These are phyloP conservation scores for Magallana gigas DNA, from an alignment of 1,140 invertebrate species.

Conservation along the genomic window DNA sequence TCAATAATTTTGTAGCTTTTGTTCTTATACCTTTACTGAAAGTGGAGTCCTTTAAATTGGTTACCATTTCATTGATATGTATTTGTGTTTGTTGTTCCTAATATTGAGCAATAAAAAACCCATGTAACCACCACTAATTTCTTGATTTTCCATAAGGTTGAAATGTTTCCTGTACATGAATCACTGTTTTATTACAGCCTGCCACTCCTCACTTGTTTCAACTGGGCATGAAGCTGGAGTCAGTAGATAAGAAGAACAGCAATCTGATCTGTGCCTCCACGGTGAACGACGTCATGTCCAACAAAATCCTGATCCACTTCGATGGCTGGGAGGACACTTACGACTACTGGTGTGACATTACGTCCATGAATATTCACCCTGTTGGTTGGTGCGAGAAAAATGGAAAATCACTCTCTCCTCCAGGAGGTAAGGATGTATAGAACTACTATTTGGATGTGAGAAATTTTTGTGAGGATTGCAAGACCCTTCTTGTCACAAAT, in stretches of 20 bases:
- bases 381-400: conserved; percentile 94
- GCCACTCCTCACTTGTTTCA: conserved; percentile 88
- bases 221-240: conserved; percentile 96
- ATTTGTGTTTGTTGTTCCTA: too few relatives aligned
- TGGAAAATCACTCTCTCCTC: conserved; percentile 89
- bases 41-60: too few relatives aligned
- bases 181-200: conserved; percentile 75
- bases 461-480: neutral
- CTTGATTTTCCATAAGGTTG: too few relatives aligned
- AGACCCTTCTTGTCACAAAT: neutral
- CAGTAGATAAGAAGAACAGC: conserved; percentile 94
- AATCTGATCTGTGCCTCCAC: conserved; percentile 83
- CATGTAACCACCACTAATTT: too few relatives aligned
- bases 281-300: conserved; percentile 76
- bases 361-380: conserved; percentile 95
- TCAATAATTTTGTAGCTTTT: neutral
- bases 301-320: conserved; percentile 77
- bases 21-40: too few relatives aligned
- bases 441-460: neutral
- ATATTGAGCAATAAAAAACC: too few relatives aligned
- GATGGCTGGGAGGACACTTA: conserved; percentile 79
- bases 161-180: too few relatives aligned
- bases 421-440: conserved; percentile 82
- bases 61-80: too few relatives aligned
- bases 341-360: conserved; percentile 82